Evolutionary conservation across 1,140 invertebrate genomes (phyloP), one percentile per base, ranked within the genome.

Genomic region (Geopemphigus sp.): DNA sequence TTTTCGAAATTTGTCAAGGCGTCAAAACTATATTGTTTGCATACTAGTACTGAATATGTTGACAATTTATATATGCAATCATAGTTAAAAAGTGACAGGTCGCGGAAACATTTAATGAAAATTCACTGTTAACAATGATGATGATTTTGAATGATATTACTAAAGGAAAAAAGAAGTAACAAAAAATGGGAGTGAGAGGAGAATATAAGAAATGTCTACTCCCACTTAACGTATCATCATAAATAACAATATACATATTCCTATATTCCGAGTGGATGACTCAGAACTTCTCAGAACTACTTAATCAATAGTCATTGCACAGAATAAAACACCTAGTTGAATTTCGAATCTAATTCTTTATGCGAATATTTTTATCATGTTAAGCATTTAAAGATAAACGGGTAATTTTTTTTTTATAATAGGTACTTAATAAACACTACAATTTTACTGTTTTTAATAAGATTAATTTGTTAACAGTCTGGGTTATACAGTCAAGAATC

Each of bases 171-270:
- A 29, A 19, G 5, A 32, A 32, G 14, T 12, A 1, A 50, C 29
- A 3, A 32, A 63, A 10, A 32, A 29, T 8, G 10, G 26, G 17
- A 3, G 5, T 26, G 24, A 70, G 15, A 70, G 19, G 15, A 70
- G 19, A 70, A 53, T 32, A 54, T 29, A 6, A 54, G 17, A 54
- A 72, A 72, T 32, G 26, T 53, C 68, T 72, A 26, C 15, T 54
- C 19, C 26, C 26, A 72, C 26, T 72, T 72, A 54, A 6, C 1
- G 50, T n/a, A 72, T 53, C 8, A 22, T 53, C 47, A 70, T 72
- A 72, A 72, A 72, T 32, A 54, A 72, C 50, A 72, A 72, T 54
- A 29, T 14, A 54, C 66, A 29, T 29, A 29, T 54, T 39, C 32
- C 8, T 8, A 39, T 39, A 39, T 39, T 39, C 32, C 32, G 32